Base-by-base conservation (phyloP, 2,113 vertebrate species). In the Apteryx mantelli region DNA sequence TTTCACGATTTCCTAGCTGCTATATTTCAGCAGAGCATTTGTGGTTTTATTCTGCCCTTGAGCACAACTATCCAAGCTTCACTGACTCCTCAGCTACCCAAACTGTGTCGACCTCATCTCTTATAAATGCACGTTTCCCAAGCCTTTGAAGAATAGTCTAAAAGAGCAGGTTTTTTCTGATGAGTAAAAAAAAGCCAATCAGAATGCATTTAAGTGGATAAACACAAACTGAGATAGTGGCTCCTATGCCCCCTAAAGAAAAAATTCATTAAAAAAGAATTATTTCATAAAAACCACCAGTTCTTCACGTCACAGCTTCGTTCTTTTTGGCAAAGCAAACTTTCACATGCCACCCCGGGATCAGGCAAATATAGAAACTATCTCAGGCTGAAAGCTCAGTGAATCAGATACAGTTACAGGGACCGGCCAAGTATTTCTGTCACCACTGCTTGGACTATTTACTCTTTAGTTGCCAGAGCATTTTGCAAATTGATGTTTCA, bases 281-380 rank as follows among this genome's bases (percentile, higher is more conserved):
- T n/a, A 61, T n/a, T 19, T 36, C 46, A 52, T 7, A 34, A 78
- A 73, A 86, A 1, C 6, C 58, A 34, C 7, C 48, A 20, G 2
- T 79, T 68, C 34, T 55, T 77, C 14, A 28, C 3, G 30, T 58
- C 6, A 22, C 11, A 50, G 36, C 38, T 86, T 86, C 61, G 25
- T 3, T 53, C 34, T 74, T 60, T 11, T 9, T 8, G 26, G 24
- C 24, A 55, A 80, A 86, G 56, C 32, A 42, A n/a, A 16, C 18
- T 56, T 53, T 82, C 66, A 58, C 19, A 1, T 19, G 53, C 21
- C 15, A 42, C 22, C 71, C 89, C 24, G 44, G 50, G 55, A 79
- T 32, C 17, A 5, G 1, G 3, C 5, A 60, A 68, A 60, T 4
- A 4, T 8, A 7, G 66, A 22, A 2, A 1, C 21, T 58, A 2